Conservation (phyloP, 2,888 invertebrate species). For the Microplitis manilae region DNA sequence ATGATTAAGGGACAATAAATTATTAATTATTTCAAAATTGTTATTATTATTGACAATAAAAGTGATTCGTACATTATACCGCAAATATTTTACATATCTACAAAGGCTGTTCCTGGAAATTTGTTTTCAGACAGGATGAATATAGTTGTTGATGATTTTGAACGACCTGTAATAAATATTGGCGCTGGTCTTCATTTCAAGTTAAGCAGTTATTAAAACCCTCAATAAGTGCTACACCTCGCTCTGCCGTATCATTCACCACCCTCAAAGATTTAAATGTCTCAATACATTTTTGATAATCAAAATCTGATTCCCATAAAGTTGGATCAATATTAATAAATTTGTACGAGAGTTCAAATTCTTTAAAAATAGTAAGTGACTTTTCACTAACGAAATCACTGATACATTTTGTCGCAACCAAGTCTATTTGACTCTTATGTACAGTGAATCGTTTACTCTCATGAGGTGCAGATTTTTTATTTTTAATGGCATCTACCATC, state of each 20-base stretch:
- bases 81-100: too few species aligned
- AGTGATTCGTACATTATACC: too few species aligned
- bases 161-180: too few species aligned
- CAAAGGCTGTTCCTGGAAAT: too few species aligned
- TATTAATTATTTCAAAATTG: too few species aligned
- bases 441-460: neutral
- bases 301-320: neutral
- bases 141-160: too few species aligned
- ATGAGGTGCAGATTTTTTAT: neutral
- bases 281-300: neutral
- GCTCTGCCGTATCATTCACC: neutral
- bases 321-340: neutral
- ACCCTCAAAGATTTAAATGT: neutral
- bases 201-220: too few species aligned
- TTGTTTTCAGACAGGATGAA: too few species aligned
- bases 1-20: too few species aligned
- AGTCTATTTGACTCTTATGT: neutral
- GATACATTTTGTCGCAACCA: neutral
- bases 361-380: neutral
- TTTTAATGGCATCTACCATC: slow-evolving; percentile 22
- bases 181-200: too few species aligned
- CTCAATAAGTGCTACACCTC: too few species aligned
- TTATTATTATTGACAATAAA: too few species aligned
- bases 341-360: neutral
- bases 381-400: neutral